phyloP scores from a whole-genome alignment of 2,888 invertebrate genomes.

The Zhengitettix transpicula region DNA sequence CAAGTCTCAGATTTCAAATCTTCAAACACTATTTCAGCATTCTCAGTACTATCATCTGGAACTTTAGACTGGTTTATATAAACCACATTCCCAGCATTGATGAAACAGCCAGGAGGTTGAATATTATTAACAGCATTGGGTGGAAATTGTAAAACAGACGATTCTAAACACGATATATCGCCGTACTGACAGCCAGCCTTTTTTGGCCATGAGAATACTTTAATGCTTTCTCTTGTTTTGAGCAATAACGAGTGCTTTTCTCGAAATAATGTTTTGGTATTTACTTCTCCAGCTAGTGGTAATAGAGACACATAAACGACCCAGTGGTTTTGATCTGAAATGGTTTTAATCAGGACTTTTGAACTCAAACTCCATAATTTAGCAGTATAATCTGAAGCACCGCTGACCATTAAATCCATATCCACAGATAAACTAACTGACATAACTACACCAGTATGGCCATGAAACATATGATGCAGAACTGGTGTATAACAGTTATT shows the following conservation, averaged over 20 bases:
- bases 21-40: slow-evolving; percentile 6
- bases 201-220: slow-evolving; percentile 5
- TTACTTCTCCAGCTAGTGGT: background rate
- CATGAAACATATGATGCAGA: slow-evolving; percentile 1
- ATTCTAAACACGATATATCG: slow-evolving; percentile 2
- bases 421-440: slow-evolving; percentile 6
- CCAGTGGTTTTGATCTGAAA: slow-evolving; percentile 7
- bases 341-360: slow-evolving; percentile 4
- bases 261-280: background rate
- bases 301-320: slow-evolving; percentile 8
- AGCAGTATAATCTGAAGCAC: slow-evolving; percentile 9
- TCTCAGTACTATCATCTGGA: slow-evolving; percentile 1
- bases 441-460: slow-evolving; percentile 10
- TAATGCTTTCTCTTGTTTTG: slow-evolving; percentile 7
- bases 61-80: slow-evolving; percentile 6
- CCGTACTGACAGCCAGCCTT: background rate
- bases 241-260: slow-evolving; percentile 5
- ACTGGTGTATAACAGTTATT: slow-evolving; percentile 1
- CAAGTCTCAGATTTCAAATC: slow-evolving; percentile 2
- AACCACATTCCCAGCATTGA: slow-evolving; percentile 3
- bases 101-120: slow-evolving; percentile 7
- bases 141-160: slow-evolving; percentile 3
- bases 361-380: slow-evolving; percentile 7
- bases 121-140: slow-evolving; percentile 4
- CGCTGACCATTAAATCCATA: slow-evolving; percentile 6